phyloP scores from a whole-genome alignment of 2,888 invertebrate genomes.

The Stictocephala bisonia region DNA sequence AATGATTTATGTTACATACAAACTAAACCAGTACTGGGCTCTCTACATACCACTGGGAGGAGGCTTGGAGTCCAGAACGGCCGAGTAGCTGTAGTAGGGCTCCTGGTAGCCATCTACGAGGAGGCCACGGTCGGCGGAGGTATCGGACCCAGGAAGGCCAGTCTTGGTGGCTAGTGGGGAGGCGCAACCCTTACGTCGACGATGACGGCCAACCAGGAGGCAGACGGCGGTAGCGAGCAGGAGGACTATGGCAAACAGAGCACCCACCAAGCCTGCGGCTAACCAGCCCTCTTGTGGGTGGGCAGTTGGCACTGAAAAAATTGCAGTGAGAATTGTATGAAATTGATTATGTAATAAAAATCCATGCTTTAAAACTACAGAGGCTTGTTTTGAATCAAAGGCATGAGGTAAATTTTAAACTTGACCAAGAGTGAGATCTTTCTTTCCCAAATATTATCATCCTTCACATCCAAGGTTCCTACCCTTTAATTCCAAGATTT shows the following conservation, averaged over 20 bases:
- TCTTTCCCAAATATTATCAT: too few species aligned
- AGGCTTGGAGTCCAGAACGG: constrained; percentile 74
- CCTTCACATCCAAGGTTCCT: too few species aligned
- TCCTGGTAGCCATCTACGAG: constrained; percentile 71
- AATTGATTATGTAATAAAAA: too few species aligned
- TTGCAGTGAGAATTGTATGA: too few species aligned
- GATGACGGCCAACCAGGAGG: constrained; percentile 76
- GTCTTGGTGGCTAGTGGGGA: constrained; percentile 74
- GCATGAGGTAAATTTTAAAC: too few species aligned
- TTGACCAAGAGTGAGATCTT: too few species aligned
- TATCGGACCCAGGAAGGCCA: constrained; percentile 60
- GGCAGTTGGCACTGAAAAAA: constrained; percentile 71
- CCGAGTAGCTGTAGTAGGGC: constrained; percentile 82
- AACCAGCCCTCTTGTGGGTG: constrained; percentile 77
- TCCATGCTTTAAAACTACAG: too few species aligned
- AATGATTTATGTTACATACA: too few species aligned
- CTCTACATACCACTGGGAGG: constrained; percentile 53
- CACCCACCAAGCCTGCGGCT: constrained; percentile 80
- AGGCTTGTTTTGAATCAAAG: too few species aligned
- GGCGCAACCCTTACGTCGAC: constrained; percentile 78
- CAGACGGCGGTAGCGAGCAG: constrained; percentile 75
- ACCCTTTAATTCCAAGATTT: too few species aligned
- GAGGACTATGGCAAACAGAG: constrained; percentile 77
- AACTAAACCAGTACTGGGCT: too few species aligned
- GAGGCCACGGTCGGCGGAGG: constrained; percentile 64